phyloP scores from a whole-genome alignment of 2,113 vertebrate genomes.

The Toxostoma redivivum region DNA sequence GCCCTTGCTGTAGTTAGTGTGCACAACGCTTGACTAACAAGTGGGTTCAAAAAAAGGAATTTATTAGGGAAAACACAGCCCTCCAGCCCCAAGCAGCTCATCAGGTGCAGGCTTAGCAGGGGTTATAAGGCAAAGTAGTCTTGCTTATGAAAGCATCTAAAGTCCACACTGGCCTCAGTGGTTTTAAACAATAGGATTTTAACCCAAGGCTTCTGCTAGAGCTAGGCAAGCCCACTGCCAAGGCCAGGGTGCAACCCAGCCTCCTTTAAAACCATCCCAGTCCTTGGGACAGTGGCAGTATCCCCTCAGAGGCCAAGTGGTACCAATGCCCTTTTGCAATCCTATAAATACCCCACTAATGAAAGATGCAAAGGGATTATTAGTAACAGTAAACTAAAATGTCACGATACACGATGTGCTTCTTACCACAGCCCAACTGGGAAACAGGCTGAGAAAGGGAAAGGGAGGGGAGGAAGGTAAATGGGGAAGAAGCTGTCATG shows the following conservation, averaged over 20 bases:
- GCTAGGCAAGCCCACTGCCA: not conserved
- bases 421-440: not conserved
- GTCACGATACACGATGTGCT: not conserved
- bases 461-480: not conserved
- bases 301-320: not conserved
- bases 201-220: not conserved
- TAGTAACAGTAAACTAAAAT: conserved; percentile 47
- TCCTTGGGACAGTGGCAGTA: not conserved
- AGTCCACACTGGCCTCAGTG: not conserved
- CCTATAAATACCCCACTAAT: conserved; percentile 63
- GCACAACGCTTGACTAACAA: conserved; percentile 82
- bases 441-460: not conserved
- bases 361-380: conserved; percentile 45
- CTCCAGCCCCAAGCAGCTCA: not conserved
- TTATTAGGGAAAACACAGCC: conserved; percentile 65
- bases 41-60: conserved; percentile 73
- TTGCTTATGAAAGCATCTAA: not conserved
- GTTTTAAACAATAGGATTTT: not conserved
- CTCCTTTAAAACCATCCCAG: not conserved
- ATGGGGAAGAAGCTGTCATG: not conserved
- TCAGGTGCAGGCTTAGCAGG: conserved; percentile 34
- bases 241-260: not conserved
- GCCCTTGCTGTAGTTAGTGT: conserved; percentile 73
- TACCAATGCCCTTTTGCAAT: conserved; percentile 1
- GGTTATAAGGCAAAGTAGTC: conserved; percentile 5